These are phyloP conservation scores for Drosophila leontia DNA, from an alignment of 1,140 invertebrate species.

Conservation along the genomic window DNA sequence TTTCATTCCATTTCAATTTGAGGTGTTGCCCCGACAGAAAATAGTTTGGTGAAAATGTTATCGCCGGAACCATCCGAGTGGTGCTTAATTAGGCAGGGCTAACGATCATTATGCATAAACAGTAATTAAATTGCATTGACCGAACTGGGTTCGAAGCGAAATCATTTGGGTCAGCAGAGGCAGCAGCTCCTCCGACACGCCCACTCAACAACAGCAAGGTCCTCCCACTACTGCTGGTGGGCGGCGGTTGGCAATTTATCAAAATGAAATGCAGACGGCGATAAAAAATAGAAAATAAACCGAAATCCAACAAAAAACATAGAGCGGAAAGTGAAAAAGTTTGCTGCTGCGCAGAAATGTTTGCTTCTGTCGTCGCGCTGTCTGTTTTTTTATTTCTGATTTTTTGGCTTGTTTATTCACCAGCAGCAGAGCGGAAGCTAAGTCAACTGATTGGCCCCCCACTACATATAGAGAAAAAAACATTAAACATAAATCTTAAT, in stretches of 20 bases:
- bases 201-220: conserved; percentile 38
- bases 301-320: conserved; percentile 24
- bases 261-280: conserved; percentile 67
- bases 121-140: conserved; percentile 59
- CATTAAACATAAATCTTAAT: conserved; percentile 7
- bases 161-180: conserved; percentile 39
- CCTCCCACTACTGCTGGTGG: not conserved
- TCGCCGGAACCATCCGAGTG: conserved; percentile 28
- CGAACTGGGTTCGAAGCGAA: conserved; percentile 18
- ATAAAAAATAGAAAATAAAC: conserved; percentile 42
- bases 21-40: conserved; percentile 56
- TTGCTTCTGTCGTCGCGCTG: conserved; percentile 61
- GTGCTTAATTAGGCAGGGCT: conserved; percentile 75
- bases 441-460: conserved; percentile 70
- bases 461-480: not conserved
- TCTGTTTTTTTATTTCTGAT: conserved; percentile 36
- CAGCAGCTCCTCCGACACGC: conserved; percentile 38
- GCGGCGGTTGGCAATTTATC: conserved; percentile 62
- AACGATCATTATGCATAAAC: conserved; percentile 73
- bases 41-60: conserved; percentile 52
- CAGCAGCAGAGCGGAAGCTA: conserved; percentile 34
- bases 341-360: conserved; percentile 60
- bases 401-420: conserved; percentile 51
- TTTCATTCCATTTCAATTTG: conserved; percentile 74
- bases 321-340: conserved; percentile 73